Conservation (phyloP, 2,888 invertebrate genomes). For the Conops quadrifasciatus region DNA sequence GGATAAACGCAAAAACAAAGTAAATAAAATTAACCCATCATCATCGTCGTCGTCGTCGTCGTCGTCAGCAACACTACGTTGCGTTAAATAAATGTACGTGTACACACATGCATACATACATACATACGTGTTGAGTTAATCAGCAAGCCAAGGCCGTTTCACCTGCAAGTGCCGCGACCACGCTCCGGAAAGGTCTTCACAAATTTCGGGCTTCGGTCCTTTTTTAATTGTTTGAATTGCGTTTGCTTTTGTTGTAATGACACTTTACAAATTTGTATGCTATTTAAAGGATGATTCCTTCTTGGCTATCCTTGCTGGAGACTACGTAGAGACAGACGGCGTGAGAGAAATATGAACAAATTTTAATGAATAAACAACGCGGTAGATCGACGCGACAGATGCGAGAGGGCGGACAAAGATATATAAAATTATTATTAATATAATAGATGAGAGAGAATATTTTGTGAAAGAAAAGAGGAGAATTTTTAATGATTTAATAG, state of each 20-base stretch:
- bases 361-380: no score
- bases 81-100: not conserved
- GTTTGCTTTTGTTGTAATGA: constrained; percentile 58
- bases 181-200: not conserved
- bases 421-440: no score
- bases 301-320: not conserved
- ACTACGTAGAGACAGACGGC: not conserved
- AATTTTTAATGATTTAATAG: no score
- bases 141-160: no score
- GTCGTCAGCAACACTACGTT: not conserved
- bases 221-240: constrained; percentile 57
- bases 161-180: no score
- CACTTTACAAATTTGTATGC: not conserved
- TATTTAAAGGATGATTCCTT: not conserved
- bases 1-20: constrained; percentile 37
- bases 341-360: not conserved
- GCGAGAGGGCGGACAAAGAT: no score
- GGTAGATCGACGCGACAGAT: no score
- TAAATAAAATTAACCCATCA: constrained; percentile 51
- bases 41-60: constrained; percentile 16
- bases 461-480: no score
- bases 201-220: constrained; percentile 39
- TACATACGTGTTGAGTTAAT: no score
- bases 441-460: no score
- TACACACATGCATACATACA: no score